phyloP scores from a whole-genome alignment of 2,888 invertebrate genomes.

The Phaedon cochleariae region DNA sequence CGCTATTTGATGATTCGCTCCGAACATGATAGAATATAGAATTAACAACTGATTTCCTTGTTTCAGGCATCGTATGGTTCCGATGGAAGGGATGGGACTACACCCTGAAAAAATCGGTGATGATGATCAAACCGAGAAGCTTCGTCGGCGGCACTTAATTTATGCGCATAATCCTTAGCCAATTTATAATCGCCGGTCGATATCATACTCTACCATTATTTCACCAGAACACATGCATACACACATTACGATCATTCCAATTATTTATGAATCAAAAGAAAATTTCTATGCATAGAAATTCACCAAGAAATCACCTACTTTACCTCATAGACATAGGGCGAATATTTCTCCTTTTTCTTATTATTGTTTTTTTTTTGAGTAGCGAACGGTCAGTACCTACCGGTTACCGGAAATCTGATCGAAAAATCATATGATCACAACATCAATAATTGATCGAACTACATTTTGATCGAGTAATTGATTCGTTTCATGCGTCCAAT shows the following conservation, averaged over 20 bases:
- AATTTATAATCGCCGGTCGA: constrained; percentile 54
- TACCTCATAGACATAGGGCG: constrained; percentile 36
- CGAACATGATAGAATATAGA: no score
- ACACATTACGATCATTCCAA: constrained; percentile 14
- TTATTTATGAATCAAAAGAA: constrained; percentile 14
- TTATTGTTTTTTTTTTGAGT: background rate
- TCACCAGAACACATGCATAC: constrained; percentile 23
- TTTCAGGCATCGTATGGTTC: constrained; percentile 89
- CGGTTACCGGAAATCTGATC: no score
- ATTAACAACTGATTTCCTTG: no score
- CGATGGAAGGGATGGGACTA: constrained; percentile 96
- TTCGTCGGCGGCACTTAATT: constrained; percentile 60
- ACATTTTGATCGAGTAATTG: no score
- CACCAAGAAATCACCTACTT: constrained; percentile 24
- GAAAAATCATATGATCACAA: no score
- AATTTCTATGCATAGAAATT: constrained; percentile 7
- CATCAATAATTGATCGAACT: no score
- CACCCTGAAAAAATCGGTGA: constrained; percentile 85
- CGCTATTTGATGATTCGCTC: no score
- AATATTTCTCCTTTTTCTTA: constrained; percentile 9
- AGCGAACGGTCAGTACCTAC: background rate
- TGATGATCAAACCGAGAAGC: constrained; percentile 91
- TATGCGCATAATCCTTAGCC: constrained; percentile 38
- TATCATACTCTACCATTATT: constrained; percentile 34
- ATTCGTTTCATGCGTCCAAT: no score